These are phyloP conservation scores for Netelia inedita DNA, from an alignment of 2,888 invertebrate genomes.

Conservation along the genomic window DNA sequence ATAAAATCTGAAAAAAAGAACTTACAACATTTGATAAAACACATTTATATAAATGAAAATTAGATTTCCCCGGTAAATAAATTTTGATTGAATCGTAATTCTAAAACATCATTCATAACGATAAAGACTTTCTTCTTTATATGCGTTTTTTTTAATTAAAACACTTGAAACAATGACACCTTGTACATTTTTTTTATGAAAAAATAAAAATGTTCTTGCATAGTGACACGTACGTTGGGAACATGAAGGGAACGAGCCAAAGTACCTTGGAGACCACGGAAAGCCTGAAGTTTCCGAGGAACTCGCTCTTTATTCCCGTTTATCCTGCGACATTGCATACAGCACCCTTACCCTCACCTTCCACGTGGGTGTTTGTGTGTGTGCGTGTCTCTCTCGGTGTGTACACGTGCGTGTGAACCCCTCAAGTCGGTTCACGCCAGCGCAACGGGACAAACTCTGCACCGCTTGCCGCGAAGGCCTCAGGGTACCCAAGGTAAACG, in stretches of 20 bases:
- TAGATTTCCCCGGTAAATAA: too few relatives aligned
- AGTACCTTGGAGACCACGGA: constrained; percentile 57
- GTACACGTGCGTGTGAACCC: constrained; percentile 30
- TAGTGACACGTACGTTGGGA: constrained; percentile 52
- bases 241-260: constrained; percentile 26
- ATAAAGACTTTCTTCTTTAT: neutral
- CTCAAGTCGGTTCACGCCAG: constrained; percentile 52
- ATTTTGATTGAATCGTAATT: neutral
- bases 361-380: constrained; percentile 9
- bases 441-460: constrained; percentile 39
- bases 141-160: neutral
- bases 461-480: constrained; percentile 31
- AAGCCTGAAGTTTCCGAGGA: constrained; percentile 71
- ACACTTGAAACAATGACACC: too few relatives aligned
- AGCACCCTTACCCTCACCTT: constrained; percentile 63
- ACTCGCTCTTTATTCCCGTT: constrained; percentile 76
- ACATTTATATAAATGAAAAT: too few relatives aligned
- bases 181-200: too few relatives aligned
- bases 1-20: too few relatives aligned
- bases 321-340: constrained; percentile 77
- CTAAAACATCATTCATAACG: neutral
- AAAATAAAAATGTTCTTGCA: constrained; percentile 4
- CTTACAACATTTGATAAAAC: too few relatives aligned
- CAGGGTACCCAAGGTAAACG: constrained; percentile 35
- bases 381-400: constrained; percentile 21